Base-by-base conservation (phyloP, 2,113 vertebrate genomes). In the Tragelaphus imberbis region DNA sequence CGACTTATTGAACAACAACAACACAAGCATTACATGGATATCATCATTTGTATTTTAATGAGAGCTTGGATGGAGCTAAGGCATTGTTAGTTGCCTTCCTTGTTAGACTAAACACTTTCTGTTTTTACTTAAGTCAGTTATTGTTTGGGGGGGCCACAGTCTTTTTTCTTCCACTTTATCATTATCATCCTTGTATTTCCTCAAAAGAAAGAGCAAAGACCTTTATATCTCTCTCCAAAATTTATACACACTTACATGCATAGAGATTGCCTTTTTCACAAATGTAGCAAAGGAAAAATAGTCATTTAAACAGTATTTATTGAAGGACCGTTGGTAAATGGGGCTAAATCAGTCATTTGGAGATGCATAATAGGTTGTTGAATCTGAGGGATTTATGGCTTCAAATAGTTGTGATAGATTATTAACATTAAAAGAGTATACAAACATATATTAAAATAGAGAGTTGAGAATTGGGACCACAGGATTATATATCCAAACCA, bases 61-160 rank as follows among this genome's bases (percentile, higher is more conserved):
- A 12, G 23, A 71, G 68, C 3, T 71, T 89, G 49, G 71, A 97
- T 63, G 71, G 91, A 97, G 94, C 86, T 92, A 79, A 96, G 6
- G 21, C 47, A 30, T 75, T 77, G 15, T 88, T 95, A 85, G 30
- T 88, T 33, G 51, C 44, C 5, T 92, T 9, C 40, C 68, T 93
- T 94, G 63, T 92, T 88, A 92, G 63, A 81, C 9, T 65, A 84
- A 96, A 97, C 36, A 30, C 81, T 63, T 47, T 30, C 75, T 40
- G 53, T 2, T 91, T 95, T 59, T 88, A 30, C 59, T 95, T 79
- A 88, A 61, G 21, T 93, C n/a, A 91, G 25, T 92, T 95, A 87
- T 12, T 94, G 47, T 94, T 96, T 87, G 84, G 8, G 17, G 17
- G 44, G 3, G 13, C 91, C 49, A 88, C 23, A 91, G 30, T 80